Evolutionary conservation across 64 coral and sea anemone genomes (phyloP).

Genomic region (Pocillopora verrucosa): DNA sequence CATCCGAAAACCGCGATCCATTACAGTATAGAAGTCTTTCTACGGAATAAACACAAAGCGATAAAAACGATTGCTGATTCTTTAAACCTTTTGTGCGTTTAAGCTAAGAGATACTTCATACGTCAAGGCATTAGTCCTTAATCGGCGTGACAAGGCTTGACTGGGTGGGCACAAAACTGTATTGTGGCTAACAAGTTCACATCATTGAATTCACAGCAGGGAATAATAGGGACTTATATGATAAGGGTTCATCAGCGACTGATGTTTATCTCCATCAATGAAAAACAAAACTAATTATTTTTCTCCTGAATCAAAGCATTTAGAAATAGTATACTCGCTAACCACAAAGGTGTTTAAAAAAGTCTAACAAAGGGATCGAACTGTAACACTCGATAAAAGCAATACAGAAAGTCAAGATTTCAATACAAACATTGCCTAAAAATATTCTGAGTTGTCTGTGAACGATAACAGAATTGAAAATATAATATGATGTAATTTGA

Average conservation of each 20-base stretch:
- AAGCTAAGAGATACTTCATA: background rate
- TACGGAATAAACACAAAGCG: background rate
- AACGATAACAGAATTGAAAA: slow-evolving; percentile 1
- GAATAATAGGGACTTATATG: background rate
- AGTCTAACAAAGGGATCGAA: background rate
- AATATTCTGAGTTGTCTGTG: background rate
- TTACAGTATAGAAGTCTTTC: background rate
- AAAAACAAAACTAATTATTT: slow-evolving; percentile 35
- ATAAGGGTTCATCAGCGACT: slow-evolving; percentile 14
- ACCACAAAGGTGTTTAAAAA: background rate
- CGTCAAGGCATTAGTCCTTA: slow-evolving; percentile 7
- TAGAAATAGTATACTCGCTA: background rate
- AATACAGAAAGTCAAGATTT: background rate
- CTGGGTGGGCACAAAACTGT: background rate
- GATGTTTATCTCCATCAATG: slow-evolving; percentile 28
- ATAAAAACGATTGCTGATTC: background rate
- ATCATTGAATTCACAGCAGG: slow-evolving; percentile 18
- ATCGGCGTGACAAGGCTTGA: background rate
- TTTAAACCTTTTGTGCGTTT: background rate
- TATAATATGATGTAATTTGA: slow-evolving; percentile 11
- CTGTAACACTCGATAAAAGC: background rate
- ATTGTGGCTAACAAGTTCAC: slow-evolving; percentile 1
- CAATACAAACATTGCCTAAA: background rate
- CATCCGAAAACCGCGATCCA: background rate
- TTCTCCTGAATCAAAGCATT: slow-evolving; percentile 6